Conservation (phyloP, 2,888 invertebrate species). For the Tachina grossa region DNA sequence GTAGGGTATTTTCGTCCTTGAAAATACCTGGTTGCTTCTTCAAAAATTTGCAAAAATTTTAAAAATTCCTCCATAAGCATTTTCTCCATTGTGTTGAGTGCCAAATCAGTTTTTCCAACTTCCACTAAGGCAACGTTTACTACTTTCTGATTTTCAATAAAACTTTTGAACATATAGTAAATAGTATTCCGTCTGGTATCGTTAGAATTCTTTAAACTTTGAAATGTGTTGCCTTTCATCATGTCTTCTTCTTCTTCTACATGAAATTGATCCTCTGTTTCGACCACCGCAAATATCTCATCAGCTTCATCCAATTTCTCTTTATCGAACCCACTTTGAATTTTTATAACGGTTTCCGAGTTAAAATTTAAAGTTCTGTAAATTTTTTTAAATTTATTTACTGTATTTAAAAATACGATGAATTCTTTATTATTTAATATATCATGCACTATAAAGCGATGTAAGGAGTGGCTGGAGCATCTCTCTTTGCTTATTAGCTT, state of each 20-base stretch:
- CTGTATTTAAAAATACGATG: too few relatives aligned
- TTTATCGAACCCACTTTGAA: neutral
- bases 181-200: conserved; percentile 23
- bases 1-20: neutral
- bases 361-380: neutral
- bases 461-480: too few relatives aligned
- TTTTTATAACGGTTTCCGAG: neutral
- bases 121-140: conserved; percentile 14
- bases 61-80: conserved; percentile 8
- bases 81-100: neutral
- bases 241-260: neutral
- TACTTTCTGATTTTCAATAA: conserved; percentile 17
- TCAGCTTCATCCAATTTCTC: neutral
- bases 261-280: neutral
- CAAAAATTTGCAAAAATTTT: neutral
- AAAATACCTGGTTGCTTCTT: conserved; percentile 5
- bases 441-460: too few relatives aligned
- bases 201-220: neutral
- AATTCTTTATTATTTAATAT: too few relatives aligned
- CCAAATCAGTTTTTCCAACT: conserved; percentile 7
- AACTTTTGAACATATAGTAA: neutral
- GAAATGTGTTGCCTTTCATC: neutral
- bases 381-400: neutral
- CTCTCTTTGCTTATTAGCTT: too few relatives aligned
- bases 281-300: neutral